Base-by-base conservation (phyloP, 2,797 vertebrate species). In the Ciconia nigra region DNA sequence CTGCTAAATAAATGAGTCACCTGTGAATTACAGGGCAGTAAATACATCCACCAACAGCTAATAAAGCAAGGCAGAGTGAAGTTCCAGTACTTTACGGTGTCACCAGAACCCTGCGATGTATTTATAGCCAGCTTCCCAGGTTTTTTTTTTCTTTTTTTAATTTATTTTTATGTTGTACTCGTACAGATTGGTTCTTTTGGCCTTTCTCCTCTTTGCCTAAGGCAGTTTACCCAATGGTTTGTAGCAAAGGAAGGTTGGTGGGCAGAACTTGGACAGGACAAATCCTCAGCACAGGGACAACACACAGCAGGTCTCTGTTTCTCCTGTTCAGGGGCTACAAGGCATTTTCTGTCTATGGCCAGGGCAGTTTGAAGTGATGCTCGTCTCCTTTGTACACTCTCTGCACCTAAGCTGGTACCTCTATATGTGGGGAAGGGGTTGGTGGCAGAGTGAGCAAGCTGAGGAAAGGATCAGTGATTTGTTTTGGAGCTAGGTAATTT, bases 1-100 rank as follows among this genome's bases (percentile, higher is more conserved):
- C 97, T 96, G 94, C 96, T 95, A 98, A 97, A 98, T 98, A 92
- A 98, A 98, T 98, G 96, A 97, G 69, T 85, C 95, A 95, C 78
- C 92, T 82, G 92, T 96, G 96, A 98, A 96, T 97, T 97, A 96
- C 90, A 85, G 91, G 54, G 67, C 86, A 92, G 95, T 98, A 98
- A 98, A 98, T 98, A 97, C 83, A 97, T 94, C 89, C 79, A 91
- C 92, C 25, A 90, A 94, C 97, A 98, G 92, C 83, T 91, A 95
- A 98, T 98, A 98, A 98, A 98, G 94, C 78, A 97, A 94, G 66
- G 83, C 84, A 96, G 73, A 95, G 79, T 96, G 97, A 97, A 95
- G 89, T 97, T 96, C n/a, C 61, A 92, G 92, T 96, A 87, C 94
- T 98, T 98, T 96, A 97, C 2, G 24, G 93, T 96, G 97, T 97